phyloP scores from a whole-genome alignment of 2,113 vertebrate genomes.

The Petromus typicus region DNA sequence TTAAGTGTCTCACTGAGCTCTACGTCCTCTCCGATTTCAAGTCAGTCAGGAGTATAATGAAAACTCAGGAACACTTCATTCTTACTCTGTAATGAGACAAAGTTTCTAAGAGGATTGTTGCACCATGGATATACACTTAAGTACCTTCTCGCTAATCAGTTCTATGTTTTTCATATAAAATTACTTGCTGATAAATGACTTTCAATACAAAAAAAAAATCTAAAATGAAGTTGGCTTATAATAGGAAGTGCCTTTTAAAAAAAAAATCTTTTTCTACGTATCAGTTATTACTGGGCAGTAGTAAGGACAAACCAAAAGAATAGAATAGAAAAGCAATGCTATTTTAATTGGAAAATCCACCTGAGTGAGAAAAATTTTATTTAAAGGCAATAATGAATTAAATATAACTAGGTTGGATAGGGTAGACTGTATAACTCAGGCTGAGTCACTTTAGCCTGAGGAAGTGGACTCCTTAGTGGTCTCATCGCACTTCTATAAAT shows the following conservation, averaged over 20 bases:
- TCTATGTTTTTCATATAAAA: constrained; percentile 4
- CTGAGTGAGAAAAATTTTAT: constrained; percentile 50
- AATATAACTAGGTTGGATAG: not conserved
- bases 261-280: not conserved
- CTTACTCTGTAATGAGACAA: not conserved
- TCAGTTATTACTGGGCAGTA: not conserved
- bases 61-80: not conserved
- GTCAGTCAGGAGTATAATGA: not conserved
- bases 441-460: constrained; percentile 21
- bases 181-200: not conserved
- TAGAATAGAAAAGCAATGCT: not conserved
- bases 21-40: not conserved
- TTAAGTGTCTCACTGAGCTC: not conserved
- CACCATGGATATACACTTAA: not conserved
- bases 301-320: not conserved
- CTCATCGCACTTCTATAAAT: not conserved
- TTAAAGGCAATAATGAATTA: constrained; percentile 19
- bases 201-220: constrained; percentile 35
- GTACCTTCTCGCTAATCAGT: not conserved
- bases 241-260: not conserved
- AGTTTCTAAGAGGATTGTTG: not conserved
- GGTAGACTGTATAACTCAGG: not conserved
- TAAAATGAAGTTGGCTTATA: not conserved
- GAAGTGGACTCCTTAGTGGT: constrained; percentile 28
- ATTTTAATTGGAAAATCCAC: not conserved